phyloP scores from a whole-genome alignment of 2,113 vertebrate species.

The Python bivittatus region DNA sequence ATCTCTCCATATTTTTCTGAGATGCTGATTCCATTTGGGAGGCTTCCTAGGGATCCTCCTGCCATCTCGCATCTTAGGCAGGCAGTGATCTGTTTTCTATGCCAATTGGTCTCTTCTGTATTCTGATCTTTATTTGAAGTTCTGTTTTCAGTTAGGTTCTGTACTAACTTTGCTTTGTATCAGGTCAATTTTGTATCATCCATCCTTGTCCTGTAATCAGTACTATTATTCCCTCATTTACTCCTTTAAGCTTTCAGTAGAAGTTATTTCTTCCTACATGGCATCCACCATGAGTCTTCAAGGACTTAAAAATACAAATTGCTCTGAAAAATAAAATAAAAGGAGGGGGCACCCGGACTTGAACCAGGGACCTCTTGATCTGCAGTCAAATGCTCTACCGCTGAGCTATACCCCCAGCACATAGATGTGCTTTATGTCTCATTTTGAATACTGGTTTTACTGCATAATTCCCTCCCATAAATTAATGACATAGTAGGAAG shows the following conservation, averaged over 20 bases:
- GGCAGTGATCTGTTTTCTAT: no score
- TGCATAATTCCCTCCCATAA: not conserved
- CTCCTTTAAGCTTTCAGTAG: not conserved
- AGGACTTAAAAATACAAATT: not conserved
- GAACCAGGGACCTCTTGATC: slow-evolving; percentile 36
- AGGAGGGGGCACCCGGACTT: slow-evolving; percentile 17
- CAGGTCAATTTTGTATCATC: not conserved
- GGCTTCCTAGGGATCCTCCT: no score
- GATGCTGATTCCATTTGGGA: no score
- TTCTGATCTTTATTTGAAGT: no score
- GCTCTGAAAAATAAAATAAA: not conserved
- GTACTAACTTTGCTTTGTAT: no score
- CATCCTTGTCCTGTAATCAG: not conserved
- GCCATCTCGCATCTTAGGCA: no score
- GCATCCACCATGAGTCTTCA: not conserved
- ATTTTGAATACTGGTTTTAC: slow-evolving; percentile 1
- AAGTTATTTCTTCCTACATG: not conserved
- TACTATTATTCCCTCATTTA: not conserved
- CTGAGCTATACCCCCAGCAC: slow-evolving; percentile 19
- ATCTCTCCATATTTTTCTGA: no score
- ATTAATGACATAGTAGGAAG: not conserved
- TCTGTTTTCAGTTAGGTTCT: no score
- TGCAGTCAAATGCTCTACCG: slow-evolving; percentile 35
- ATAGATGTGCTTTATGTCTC: not conserved
- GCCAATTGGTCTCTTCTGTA: no score